Percentiles rank a stretch among this genome's conserved stretches.
phyloP scores from a whole-genome alignment of 35 echinoderm and acorn worm species.

The Ophioderma brevispina region DNA sequence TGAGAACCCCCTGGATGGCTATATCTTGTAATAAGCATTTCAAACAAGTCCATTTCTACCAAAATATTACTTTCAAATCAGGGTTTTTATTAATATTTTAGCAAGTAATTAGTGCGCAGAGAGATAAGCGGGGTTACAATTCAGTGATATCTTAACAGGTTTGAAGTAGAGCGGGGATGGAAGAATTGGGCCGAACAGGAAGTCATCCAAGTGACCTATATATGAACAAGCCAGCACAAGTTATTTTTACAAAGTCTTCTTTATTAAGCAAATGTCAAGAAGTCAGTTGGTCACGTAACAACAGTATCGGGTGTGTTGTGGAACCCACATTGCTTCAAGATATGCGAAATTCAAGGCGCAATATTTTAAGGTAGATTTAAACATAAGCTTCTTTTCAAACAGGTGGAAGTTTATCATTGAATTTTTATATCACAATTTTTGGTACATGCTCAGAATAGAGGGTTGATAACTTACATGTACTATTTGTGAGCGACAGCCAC shows the following conservation, averaged over 20 bases:
- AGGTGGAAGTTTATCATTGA: too few species aligned
- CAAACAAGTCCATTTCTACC: not conserved
- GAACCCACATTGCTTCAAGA: not conserved
- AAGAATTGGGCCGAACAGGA: not conserved
- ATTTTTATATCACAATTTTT: too few species aligned
- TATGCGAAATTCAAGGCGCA: too few species aligned
- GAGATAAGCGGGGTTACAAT: not conserved
- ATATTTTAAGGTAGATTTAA: too few species aligned
- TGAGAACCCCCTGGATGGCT: not conserved
- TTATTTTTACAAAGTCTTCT: not conserved
- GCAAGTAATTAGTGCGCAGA: not conserved
- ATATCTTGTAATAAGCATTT: not conserved
- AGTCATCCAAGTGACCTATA: not conserved
- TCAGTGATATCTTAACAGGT: not conserved
- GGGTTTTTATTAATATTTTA: not conserved
- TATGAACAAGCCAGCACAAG: not conserved
- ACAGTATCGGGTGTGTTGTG: not conserved
- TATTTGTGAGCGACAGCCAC: too few species aligned
- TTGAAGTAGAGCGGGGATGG: not conserved
- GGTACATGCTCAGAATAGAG: too few species aligned
- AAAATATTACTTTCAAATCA: conserved; percentile 1
- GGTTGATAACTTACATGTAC: too few species aligned
- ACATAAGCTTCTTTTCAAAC: too few species aligned
- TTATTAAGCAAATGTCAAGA: not conserved
- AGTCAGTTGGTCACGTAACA: not conserved